These are phyloP conservation scores for Grus americana DNA, from an alignment of 2,113 vertebrate species.

Conservation along the genomic window DNA sequence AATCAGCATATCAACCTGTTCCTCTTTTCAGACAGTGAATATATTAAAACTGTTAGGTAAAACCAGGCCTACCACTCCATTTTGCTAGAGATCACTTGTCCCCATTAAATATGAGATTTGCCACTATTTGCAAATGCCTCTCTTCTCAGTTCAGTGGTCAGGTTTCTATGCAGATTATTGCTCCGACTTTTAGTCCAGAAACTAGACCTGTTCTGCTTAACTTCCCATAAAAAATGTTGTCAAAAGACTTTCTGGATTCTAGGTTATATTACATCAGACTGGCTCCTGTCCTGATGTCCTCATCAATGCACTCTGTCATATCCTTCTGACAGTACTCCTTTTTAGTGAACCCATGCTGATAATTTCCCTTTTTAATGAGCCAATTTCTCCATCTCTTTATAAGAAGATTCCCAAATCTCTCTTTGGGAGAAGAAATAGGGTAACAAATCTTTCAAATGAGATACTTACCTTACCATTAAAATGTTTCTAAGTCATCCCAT, in stretches of 20 bases:
- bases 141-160: conserved; percentile 18
- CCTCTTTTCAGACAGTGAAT: background rate
- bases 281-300: conserved; percentile 32
- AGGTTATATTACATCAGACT: conserved; percentile 50
- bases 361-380: conserved; percentile 40
- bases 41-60: conserved; percentile 15
- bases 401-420: background rate
- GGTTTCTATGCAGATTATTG: conserved; percentile 4
- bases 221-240: conserved; percentile 53
- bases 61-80: background rate
- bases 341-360: conserved; percentile 22
- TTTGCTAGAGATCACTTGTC: background rate
- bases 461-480: background rate
- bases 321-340: conserved; percentile 35
- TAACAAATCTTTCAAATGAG: background rate
- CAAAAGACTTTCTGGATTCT: conserved; percentile 49
- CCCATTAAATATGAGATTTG: conserved; percentile 10
- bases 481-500: background rate
- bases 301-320: conserved; percentile 22
- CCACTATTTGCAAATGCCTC: background rate
- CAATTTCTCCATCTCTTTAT: background rate
- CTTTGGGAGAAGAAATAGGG: background rate
- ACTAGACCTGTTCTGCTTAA: conserved; percentile 55
- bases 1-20: background rate
- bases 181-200: conserved; percentile 33